These are phyloP conservation scores for Cheilosia vulpina DNA, from an alignment of 2,888 invertebrate genomes.

Conservation along the genomic window DNA sequence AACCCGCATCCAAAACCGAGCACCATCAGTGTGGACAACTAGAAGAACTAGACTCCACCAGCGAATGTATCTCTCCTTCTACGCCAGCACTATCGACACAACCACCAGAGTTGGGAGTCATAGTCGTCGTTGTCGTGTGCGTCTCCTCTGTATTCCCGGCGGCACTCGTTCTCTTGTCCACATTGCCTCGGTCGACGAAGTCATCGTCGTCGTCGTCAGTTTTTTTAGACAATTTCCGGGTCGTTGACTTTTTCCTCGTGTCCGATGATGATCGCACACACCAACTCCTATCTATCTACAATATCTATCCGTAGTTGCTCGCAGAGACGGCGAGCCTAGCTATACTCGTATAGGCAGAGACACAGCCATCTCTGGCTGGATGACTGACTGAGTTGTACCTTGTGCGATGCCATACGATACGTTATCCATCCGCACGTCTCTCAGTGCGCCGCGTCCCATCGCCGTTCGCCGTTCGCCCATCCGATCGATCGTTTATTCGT, in stretches of 20 bases:
- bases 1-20: slow-evolving; percentile 44
- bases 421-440: slow-evolving; percentile 66
- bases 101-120: slow-evolving; percentile 47
- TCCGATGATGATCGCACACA: slow-evolving; percentile 71
- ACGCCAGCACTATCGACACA: slow-evolving; percentile 18
- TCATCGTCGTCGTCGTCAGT: slow-evolving; percentile 76
- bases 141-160: slow-evolving; percentile 33
- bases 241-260: slow-evolving; percentile 82
- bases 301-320: slow-evolving; percentile 57
- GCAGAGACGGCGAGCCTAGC: slow-evolving; percentile 2
- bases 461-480: slow-evolving; percentile 1
- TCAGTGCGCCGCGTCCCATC: slow-evolving; percentile 23
- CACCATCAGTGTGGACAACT: slow-evolving; percentile 29
- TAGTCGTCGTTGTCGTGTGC: slow-evolving; percentile 29
- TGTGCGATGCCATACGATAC: slow-evolving; percentile 71
- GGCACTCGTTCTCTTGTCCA: slow-evolving; percentile 56
- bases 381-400: slow-evolving; percentile 73
- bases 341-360: slow-evolving; percentile 12
- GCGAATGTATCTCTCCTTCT: slow-evolving; percentile 29
- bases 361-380: slow-evolving; percentile 64
- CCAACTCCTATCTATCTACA: slow-evolving; percentile 67
- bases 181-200: slow-evolving; percentile 75
- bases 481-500: slow-evolving; percentile 66
- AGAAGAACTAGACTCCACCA: slow-evolving; percentile 65
- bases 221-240: slow-evolving; percentile 83